Evolutionary conservation across 2,797 vertebrate species (phyloP).

Genomic region (Luscinia megarhynchos): DNA sequence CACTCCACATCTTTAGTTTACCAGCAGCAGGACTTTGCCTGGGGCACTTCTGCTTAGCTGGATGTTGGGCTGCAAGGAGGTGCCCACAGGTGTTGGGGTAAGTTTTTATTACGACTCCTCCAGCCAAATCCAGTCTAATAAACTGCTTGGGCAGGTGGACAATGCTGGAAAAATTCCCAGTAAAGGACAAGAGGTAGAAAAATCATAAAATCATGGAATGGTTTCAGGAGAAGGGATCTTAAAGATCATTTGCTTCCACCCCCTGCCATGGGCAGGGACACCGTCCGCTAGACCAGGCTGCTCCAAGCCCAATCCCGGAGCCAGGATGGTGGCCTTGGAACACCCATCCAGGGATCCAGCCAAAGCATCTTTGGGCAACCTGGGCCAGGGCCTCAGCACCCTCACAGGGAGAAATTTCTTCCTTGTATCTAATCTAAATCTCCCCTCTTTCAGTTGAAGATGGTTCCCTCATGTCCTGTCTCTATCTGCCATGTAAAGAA

Average conservation of each 20-base stretch:
- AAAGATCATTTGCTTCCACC: not conserved
- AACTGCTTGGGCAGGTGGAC: not conserved
- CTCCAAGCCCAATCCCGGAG: not conserved
- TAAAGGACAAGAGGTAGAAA: not conserved
- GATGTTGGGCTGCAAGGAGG: not conserved
- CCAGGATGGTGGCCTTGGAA: no score
- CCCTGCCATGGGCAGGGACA: not conserved
- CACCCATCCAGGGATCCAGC: not conserved
- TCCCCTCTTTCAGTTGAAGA: not conserved
- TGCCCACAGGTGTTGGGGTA: fast-evolving
- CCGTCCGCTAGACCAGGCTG: not conserved
- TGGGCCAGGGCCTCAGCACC: not conserved
- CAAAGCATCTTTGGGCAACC: not conserved
- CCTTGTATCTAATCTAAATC: not conserved
- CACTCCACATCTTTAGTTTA: fast-evolving
- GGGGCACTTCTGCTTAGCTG: not conserved
- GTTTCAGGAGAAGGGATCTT: not conserved
- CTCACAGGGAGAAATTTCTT: not conserved
- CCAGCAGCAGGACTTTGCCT: not conserved
- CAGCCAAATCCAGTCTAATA: not conserved
- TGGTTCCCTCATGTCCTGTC: not conserved
- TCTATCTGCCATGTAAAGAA: not conserved
- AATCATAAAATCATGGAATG: not conserved
- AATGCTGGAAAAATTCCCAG: not conserved
- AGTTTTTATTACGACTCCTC: not conserved